Evolutionary conservation across 2,888 invertebrate species (phyloP), one percentile per base, ranked within the genome.

Genomic region (Tetranychus piercei): DNA sequence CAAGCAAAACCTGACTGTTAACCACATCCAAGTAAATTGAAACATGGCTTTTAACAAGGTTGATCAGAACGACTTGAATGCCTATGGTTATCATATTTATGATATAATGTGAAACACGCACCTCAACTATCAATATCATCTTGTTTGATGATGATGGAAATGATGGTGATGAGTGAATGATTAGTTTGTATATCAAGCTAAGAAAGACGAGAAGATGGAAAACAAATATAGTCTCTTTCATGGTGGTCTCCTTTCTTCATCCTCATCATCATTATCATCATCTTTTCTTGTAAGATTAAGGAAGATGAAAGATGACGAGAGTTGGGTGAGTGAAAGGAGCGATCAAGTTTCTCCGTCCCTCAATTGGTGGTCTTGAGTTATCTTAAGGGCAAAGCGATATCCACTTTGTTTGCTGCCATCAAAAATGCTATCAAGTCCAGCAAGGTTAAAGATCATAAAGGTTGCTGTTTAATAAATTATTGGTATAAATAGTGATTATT

Each of bases 81-180:
- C 34, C 34, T 34, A 34, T 34, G 34, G 34, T 34, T 34, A 34
- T 34, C 34, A 34, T 34, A n/a, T n/a, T n/a, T n/a, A 2, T 9
- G 15, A 55, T 9, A 55, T 55, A 55, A 55, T 55, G 55, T 15
- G 9, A 15, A 55, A 15, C 15, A 55, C 55, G 55, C 55, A 55
- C 55, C 55, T 55, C 55, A 55, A 55, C 55, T 15, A 55, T 55
- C 55, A 55, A 55, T 34, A 34, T 34, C 34, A 34, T 34, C 34
- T 34, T 34, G 34, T 34, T 34, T 34, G 34, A 34, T 55, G 55
- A 55, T 55, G 55, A 55, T 55, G 55, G 15, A 15, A 15, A 55
- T 55, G 55, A 55, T 55, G 55, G 55, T 55, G 55, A 55, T 55
- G 55, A 55, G 55, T 55, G 55, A 55, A 55, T 55, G 55, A 55